Base-by-base conservation (phyloP, 2,797 vertebrate genomes). In the Onychomys leucogaster region DNA sequence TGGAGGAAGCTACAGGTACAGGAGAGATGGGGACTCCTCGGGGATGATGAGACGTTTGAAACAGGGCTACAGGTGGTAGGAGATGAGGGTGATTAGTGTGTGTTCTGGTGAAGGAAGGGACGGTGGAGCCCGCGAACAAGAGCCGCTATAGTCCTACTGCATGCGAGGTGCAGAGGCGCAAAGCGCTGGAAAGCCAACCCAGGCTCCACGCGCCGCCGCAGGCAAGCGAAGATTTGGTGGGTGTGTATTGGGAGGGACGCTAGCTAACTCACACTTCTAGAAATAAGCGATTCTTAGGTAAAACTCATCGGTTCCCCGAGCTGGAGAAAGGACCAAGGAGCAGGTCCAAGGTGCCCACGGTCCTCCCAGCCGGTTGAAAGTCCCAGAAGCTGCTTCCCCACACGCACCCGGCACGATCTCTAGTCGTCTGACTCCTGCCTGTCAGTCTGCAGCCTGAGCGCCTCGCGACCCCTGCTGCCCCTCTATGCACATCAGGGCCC, bases 241-340 rank as follows among this genome's bases (percentile, higher is more conserved):
- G 95, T 93, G 97, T 95, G 96, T 85, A 7, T 71, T 32, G 87
- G 78, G 82, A 90, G 37, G 90, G 85, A 94, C 77, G 91, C 93
- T 91, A 96, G 91, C 92, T 92, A 97, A 97, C 94, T 96, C 96
- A 83, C 93, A 94, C 92, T 97, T 97, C 93, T 97, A 96, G 94
- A 92, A 95, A 95, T 57, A 82, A 96, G 94, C 61, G 78, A 34
- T 89, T 93, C 92, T 63, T 76, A 83, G 5, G 61, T 73, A 77
- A 63, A 97, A 89, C 95, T 91, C 83, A 34, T 80, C 80, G 41
- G 80, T 95, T 92, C 71, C 69, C 95, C 94, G 94, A 92, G 96
- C 34, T 91, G 23, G 75, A 67, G 69, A 59, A 77, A 77, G 89
- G 75, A 55, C 90, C 65, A 27, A 77, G 21, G 46, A 73, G 76